Base-by-base conservation (phyloP, 2,888 invertebrate genomes). In the Cerastis leucographa region DNA sequence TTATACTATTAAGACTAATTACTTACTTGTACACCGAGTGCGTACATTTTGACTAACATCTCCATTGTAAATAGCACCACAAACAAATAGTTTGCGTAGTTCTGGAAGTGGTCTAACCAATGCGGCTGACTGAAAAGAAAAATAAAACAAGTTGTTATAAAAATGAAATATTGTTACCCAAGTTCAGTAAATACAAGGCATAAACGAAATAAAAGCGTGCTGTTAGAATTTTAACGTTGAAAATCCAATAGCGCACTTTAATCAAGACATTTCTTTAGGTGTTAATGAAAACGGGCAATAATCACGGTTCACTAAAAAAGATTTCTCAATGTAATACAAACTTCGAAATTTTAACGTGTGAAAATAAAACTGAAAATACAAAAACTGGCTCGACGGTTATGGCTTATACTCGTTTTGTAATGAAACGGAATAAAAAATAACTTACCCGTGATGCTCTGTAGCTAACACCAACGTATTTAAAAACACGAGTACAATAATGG, bases 1-100 rank as follows among this genome's bases (percentile, higher is more conserved):
- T 49, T 51, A 51, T n/a, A 54, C 3, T n/a, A n/a, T 4, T 54
- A 54, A 54, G 12, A 54, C n/a, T 9, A 54, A 54, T 29, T 22
- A 89, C 96, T 97, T 94, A 98, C 99, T 97, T 99, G 99, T 96
- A 99, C 98, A 91, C 99, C 99, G 92, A 99, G 97, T 92, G 99
- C 99, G 97, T 99, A 99, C 99, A 99, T 99, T 97, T 99, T 99
- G 79, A 99, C 97, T 92, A 99, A 97, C 99, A 99, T 99, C 97
- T 99, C 99, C 97, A 99, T 97, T n/a, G 99, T 98, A 96, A 99
- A 99, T 69, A 99, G 97, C 11, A 99, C 98, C 89, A 99, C 99
- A 95, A 99, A 99, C 93, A 99, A 98, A 94, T 99, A 98, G 94
- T 99, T 99, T 78, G 99, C 99, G 91, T 98, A 97, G 92, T 98